A percentile compares a stretch with the other conserved stretches of the same genome.
Evolutionary conservation across 2,113 vertebrate species (phyloP).

Genomic region (Terrapene triunguis): DNA sequence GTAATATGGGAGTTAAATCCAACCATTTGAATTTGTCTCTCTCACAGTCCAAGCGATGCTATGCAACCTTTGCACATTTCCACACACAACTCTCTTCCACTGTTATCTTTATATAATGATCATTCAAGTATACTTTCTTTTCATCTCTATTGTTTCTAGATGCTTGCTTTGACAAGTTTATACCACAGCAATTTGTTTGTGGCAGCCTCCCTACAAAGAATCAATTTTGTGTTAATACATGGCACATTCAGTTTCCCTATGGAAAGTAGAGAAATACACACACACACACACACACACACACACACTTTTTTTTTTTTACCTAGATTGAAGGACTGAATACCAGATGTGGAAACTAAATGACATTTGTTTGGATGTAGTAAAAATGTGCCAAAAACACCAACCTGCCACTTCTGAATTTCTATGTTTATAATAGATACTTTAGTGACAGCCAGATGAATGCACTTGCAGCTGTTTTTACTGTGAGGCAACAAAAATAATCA

Average conservation of each 20-base stretch:
- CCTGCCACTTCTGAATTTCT: constrained; percentile 3
- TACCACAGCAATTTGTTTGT: constrained; percentile 28
- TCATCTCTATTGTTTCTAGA: neutral
- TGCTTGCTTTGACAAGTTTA: constrained; percentile 36
- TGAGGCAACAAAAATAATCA: constrained; percentile 37
- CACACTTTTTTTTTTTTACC: constrained; percentile 14
- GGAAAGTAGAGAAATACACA: neutral
- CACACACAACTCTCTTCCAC: neutral
- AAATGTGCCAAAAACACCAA: constrained; percentile 7
- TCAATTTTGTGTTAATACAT: neutral
- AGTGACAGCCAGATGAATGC: neutral
- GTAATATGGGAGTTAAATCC: neutral
- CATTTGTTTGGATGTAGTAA: constrained; percentile 35
- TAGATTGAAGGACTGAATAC: constrained; percentile 21
- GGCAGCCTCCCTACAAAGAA: constrained; percentile 15
- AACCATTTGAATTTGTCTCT: neutral
- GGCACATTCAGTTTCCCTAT: constrained; percentile 8
- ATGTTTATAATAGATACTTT: constrained; percentile 13
- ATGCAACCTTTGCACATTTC: neutral
- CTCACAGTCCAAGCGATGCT: neutral
- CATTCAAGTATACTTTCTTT: neutral
- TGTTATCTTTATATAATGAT: neutral
- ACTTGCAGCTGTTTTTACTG: constrained; percentile 2
- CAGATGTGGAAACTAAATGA: constrained; percentile 19
- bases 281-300: no score